Evolutionary conservation across 1,140 invertebrate species (phyloP), one percentile per base, ranked within the genome.

Genomic region (Araneus ventricosus): DNA sequence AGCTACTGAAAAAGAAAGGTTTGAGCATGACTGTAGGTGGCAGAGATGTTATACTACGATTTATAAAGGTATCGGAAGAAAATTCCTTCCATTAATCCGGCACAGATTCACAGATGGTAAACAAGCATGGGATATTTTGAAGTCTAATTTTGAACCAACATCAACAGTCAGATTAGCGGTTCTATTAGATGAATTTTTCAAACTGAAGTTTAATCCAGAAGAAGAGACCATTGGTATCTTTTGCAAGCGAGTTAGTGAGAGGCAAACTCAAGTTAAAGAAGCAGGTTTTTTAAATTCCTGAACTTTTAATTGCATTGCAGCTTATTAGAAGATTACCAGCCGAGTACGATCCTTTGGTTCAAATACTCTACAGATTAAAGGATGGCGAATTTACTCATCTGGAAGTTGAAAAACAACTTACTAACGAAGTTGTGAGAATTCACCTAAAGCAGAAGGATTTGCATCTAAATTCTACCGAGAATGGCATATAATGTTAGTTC

Each of bases 371-470:
- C 27, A 24, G 84, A 57, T 27, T n/a, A 86, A 17, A 30, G 39
- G 84, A 59, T 57, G 45, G 57, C 0, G 52, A 86, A 59, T 86
- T 86, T 20, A 59, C 20, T 37, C 27, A 41, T 27, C 7, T 41
- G 24, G 8, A 27, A 86, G 52, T 86, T 27, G 14, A n/a, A n/a
- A 30, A 59, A 37, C 45, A 59, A 52, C 41, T 86, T n/a, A 34
- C n/a, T 2, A 86, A 34, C 7, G 84, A 86, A 86, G 37, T 45
- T 52, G 52, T 41, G 7, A 86, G 84, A 59, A 59, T 86, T 27
- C 20, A 57, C 27, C 45, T 86, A 59, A 86, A 86, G 34, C 41
- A 86, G 34, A 86, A 52, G 39, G 45, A 86, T 27, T 57, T 57
- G 22, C 1, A 57, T 57, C 20, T 57, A 57, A 86, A 59, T 24